These are phyloP conservation scores for Lagopus leucura DNA, from an alignment of 2,113 vertebrate species.

Conservation along the genomic window DNA sequence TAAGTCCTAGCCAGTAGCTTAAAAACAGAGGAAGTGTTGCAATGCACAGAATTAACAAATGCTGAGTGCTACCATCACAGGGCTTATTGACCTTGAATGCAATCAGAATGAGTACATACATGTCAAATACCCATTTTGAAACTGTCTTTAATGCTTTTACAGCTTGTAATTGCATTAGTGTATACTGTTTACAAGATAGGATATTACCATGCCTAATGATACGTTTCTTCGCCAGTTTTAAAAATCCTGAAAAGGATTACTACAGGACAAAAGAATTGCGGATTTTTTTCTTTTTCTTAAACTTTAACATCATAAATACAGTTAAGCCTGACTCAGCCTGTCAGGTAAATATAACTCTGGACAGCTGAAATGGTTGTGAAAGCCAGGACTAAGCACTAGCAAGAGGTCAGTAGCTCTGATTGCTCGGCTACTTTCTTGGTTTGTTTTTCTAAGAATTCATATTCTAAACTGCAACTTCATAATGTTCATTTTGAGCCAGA, in stretches of 20 bases:
- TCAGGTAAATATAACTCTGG: not conserved
- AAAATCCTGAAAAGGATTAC: not conserved
- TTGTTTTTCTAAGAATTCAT: not conserved
- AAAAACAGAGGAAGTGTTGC: not conserved
- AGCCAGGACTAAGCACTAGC: not conserved
- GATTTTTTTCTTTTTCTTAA: not conserved
- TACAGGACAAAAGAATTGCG: not conserved
- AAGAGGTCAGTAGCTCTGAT: fast-evolving
- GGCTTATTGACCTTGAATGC: not conserved
- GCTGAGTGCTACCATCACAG: not conserved
- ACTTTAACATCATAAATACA: not conserved
- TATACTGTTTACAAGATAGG: not conserved
- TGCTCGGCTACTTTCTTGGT: not conserved
- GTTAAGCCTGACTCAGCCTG: not conserved
- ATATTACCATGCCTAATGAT: not conserved
- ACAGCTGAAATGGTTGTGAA: not conserved
- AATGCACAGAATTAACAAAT: not conserved
- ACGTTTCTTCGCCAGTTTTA: not conserved
- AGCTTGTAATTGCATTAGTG: not conserved
- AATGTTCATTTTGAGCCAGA: not conserved
- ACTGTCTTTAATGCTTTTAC: not conserved
- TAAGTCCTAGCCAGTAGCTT: not conserved
- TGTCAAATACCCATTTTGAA: not conserved
- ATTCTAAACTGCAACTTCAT: not conserved
- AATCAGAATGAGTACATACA: not conserved